Evolutionary conservation across 2,888 invertebrate species (phyloP).

Genomic region (Drosophila differens): DNA sequence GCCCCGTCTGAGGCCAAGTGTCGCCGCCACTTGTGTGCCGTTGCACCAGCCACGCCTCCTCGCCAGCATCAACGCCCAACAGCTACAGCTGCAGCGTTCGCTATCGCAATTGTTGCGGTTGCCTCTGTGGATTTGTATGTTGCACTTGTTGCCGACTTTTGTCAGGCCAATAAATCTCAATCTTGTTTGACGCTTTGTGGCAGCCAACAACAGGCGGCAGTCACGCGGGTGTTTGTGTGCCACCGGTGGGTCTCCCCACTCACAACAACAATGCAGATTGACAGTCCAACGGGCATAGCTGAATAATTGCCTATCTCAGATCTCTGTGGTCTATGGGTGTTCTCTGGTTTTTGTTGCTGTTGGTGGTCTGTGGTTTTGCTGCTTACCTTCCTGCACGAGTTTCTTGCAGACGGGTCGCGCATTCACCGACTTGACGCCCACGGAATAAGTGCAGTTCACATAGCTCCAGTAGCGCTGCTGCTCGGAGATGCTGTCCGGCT

Average conservation of each 20-base stretch:
- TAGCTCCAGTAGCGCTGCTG: constrained; percentile 85
- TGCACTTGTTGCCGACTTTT: constrained; percentile 71
- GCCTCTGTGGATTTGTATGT: constrained; percentile 56
- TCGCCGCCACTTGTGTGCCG: constrained; percentile 70
- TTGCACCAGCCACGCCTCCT: constrained; percentile 64
- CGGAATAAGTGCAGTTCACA: constrained; percentile 86
- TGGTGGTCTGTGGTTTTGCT: background rate
- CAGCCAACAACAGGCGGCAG: constrained; percentile 67
- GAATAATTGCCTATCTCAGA: constrained; percentile 39
- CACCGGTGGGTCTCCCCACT: constrained; percentile 58
- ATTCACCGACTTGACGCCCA: constrained; percentile 85
- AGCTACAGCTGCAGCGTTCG: constrained; percentile 33
- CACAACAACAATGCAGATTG: constrained; percentile 38
- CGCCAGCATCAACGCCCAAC: constrained; percentile 56
- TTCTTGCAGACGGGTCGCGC: constrained; percentile 91
- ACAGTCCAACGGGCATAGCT: constrained; percentile 47
- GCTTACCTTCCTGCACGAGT: constrained; percentile 90
- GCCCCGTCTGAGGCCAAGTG: constrained; percentile 65
- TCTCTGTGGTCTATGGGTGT: constrained; percentile 14
- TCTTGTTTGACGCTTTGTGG: constrained; percentile 78
- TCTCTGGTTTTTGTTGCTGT: background rate
- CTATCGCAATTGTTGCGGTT: constrained; percentile 56
- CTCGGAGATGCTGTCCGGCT: constrained; percentile 85
- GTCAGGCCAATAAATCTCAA: constrained; percentile 79
- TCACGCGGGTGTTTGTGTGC: constrained; percentile 49